These are phyloP conservation scores for Centropus bengalensis DNA, from an alignment of 2,113 vertebrate genomes.

Conservation along the genomic window DNA sequence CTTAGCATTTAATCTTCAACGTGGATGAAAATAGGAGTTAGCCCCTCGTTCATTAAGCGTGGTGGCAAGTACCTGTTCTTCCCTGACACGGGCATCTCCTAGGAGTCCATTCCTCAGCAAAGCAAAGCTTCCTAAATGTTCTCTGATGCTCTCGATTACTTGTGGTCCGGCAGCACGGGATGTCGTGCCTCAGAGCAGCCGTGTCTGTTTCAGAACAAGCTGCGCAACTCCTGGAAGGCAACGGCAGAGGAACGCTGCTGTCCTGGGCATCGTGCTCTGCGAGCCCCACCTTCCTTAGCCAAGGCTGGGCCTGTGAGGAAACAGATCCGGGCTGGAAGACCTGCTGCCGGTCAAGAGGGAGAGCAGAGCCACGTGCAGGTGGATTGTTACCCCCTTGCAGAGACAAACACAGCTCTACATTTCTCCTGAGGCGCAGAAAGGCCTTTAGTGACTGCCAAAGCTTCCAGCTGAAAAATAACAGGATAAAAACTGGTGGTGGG, in stretches of 20 bases:
- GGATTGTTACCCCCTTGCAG: not conserved
- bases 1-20: not conserved
- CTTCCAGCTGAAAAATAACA: not conserved
- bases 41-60: not conserved
- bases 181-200: not conserved
- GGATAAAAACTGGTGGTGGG: not conserved
- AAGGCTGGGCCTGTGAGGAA: not conserved
- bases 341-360: not conserved
- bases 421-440: not conserved
- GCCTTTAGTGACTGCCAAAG: not conserved
- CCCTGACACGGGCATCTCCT: not conserved
- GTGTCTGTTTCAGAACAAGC: not conserved
- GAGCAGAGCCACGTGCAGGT: fast-evolving
- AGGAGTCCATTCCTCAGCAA: not conserved
- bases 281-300: fast-evolving
- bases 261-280: fast-evolving
- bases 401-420: fast-evolving
- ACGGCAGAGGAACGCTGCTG: fast-evolving
- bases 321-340: not conserved
- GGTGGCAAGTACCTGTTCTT: not conserved
- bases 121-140: not conserved
- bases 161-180: not conserved
- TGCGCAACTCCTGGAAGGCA: not conserved
- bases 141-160: not conserved
- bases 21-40: not conserved